Conservation (phyloP, 2,113 vertebrate species). For the Psammodynastes pulverulentus region DNA sequence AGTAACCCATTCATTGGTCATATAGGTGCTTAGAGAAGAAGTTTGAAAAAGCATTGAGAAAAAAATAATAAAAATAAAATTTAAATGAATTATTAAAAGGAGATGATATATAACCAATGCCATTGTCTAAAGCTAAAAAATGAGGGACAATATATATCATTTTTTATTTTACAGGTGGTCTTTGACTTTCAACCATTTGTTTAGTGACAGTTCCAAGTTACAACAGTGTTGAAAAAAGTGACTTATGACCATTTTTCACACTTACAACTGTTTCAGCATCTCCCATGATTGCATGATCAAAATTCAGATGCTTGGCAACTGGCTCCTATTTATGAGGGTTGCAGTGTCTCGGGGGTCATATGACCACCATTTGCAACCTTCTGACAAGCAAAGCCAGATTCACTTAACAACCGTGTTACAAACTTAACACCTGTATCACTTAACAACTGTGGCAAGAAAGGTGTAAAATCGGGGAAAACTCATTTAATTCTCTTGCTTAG, state of each 20-base stretch:
- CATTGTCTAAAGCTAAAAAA: background rate
- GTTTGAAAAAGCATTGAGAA: background rate
- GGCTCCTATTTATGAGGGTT: background rate
- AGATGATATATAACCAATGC: background rate
- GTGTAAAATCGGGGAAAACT: background rate
- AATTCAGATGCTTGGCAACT: background rate
- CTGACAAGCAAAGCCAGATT: background rate
- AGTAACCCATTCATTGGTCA: background rate
- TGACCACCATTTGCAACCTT: background rate
- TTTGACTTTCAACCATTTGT: too few relatives aligned
- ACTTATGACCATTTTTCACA: background rate
- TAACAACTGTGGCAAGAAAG: background rate
- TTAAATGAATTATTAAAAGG: background rate
- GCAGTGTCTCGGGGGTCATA: background rate
- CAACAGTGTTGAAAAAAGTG: too few relatives aligned
- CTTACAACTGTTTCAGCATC: background rate
- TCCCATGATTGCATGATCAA: background rate
- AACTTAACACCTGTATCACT: background rate
- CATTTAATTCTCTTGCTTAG: background rate
- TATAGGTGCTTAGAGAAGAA: background rate
- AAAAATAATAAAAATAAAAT: background rate
- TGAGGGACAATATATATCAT: background rate
- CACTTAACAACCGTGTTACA: background rate
- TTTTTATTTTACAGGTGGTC: background rate
- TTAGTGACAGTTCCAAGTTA: too few relatives aligned